These are phyloP conservation scores for Caenorhabditis drosophilae DNA, from an alignment of 2,888 invertebrate genomes.

Conservation along the genomic window DNA sequence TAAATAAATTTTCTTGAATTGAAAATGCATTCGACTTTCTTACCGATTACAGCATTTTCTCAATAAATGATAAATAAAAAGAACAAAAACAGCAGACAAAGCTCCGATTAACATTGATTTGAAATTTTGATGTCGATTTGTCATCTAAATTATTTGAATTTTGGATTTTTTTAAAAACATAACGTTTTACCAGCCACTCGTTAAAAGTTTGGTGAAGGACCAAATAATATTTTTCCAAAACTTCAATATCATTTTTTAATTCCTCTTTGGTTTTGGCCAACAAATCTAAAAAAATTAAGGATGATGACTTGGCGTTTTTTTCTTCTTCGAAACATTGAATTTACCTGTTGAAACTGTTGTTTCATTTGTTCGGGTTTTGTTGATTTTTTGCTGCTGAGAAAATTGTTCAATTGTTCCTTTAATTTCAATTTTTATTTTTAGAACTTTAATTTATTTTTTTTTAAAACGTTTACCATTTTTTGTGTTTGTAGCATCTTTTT, in stretches of 20 bases:
- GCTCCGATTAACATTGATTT: constrained; percentile 26
- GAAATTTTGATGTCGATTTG: constrained; percentile 18
- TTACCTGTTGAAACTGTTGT: too few species aligned
- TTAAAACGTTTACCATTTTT: neutral
- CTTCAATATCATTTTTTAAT: constrained; percentile 14
- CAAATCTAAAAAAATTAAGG: constrained; percentile 4
- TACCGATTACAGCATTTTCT: constrained; percentile 16
- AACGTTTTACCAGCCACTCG: constrained; percentile 21
- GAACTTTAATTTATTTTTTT: too few species aligned
- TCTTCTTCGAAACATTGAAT: too few species aligned
- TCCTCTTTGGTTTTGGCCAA: constrained; percentile 21
- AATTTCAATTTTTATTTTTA: neutral
- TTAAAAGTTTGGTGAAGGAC: constrained; percentile 11
- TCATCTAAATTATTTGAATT: constrained; percentile 4
- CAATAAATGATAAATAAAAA: constrained; percentile 8
- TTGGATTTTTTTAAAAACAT: neutral
- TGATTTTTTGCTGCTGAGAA: neutral
- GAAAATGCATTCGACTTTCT: neutral
- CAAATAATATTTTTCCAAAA: constrained; percentile 8
- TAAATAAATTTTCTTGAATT: neutral
- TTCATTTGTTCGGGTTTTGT: too few species aligned
- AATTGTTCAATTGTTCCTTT: too few species aligned
- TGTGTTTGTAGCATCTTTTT: neutral
- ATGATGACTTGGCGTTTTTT: neutral
- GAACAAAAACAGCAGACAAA: constrained; percentile 20